Base-by-base conservation (phyloP, 2,113 vertebrate species). In the Actenoides lindsayi region DNA sequence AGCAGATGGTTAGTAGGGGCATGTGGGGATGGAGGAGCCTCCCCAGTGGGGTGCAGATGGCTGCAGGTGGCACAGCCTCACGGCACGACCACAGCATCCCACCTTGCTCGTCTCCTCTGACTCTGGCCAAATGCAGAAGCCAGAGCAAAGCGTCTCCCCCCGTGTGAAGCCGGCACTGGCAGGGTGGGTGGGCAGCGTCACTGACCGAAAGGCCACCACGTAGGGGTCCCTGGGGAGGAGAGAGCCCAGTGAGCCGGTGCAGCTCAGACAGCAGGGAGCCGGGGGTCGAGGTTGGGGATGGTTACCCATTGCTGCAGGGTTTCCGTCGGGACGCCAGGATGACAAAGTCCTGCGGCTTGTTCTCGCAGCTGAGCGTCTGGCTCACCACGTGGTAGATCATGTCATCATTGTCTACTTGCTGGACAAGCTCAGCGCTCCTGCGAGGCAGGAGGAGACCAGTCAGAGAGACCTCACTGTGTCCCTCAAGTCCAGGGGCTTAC, bases 141-240 rank as follows among this genome's bases (percentile, higher is more conserved):
- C 99, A 1, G 99, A 99, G 94, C 99, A 99, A 30, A 99, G 94
- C 1, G 99, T 99, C 97, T 99, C 99, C 27, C 98, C 98, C 1
- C 99, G 98, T 0, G 97, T 98, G 95, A 98, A 99, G 37, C 97
- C 76, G 0, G 96, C 89, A 0, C 86, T 98, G 88, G 98, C 97
- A 0, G 97, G 98, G 83, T 99, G 98, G 3, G 98, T 99, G 78
- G 99, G 99, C 95, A 99, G 97, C 0, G 98, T 99, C 89, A 99
- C 99, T 0, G 99, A 99, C 37, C 99, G 98, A 88, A 99, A 96
- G 5, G 99, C 99, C 12, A 99, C 98, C 98, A 99, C 97, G 23
- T 99, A 99, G 4, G 99, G 99, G 86, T 99, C 99, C 77, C 99
- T 99, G 95, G 28, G 87, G 86, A 56, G 13, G 9, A 73, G 31